phyloP scores from a whole-genome alignment of 2,797 vertebrate species.

The Brachyalestes nurse region DNA sequence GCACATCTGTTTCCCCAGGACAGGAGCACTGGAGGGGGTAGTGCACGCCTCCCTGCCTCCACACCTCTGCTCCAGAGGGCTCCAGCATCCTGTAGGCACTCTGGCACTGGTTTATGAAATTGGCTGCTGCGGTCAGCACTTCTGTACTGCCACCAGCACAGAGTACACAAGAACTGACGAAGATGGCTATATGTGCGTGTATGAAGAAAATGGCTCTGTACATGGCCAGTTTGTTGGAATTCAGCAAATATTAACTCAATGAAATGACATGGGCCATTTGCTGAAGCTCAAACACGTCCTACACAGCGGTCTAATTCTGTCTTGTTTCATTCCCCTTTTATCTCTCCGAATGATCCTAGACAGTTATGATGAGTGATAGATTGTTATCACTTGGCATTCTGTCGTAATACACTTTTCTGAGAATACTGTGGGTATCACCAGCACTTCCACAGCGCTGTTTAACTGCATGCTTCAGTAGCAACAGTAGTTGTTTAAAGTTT shows the following conservation, averaged over 20 bases:
- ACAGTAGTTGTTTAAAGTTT: too few species aligned
- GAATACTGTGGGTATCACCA: background rate
- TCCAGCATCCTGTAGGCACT: constrained; percentile 1
- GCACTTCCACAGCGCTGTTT: background rate
- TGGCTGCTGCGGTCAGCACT: constrained; percentile 32
- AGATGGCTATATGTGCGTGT: background rate
- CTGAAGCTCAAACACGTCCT: too few species aligned
- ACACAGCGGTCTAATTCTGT: too few species aligned
- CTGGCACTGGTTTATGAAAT: constrained; percentile 2
- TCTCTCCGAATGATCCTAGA: too few species aligned
- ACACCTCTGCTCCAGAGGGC: constrained; percentile 13
- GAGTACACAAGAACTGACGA: background rate
- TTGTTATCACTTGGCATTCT: too few species aligned
- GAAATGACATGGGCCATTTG: background rate
- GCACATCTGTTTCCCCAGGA: constrained; percentile 60
- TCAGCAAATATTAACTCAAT: too few species aligned
- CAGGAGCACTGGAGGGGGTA: constrained; percentile 17
- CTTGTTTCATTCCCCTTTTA: too few species aligned
- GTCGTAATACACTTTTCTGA: background rate
- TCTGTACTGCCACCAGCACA: constrained; percentile 14
- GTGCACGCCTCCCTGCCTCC: constrained; percentile 15
- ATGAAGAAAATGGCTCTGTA: background rate
- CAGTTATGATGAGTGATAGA: too few species aligned
- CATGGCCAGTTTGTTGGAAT: background rate
- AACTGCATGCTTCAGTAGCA: too few species aligned